Evolutionary conservation across 2,113 vertebrate genomes (phyloP).

Genomic region (Poeciliopsis retropinna): DNA sequence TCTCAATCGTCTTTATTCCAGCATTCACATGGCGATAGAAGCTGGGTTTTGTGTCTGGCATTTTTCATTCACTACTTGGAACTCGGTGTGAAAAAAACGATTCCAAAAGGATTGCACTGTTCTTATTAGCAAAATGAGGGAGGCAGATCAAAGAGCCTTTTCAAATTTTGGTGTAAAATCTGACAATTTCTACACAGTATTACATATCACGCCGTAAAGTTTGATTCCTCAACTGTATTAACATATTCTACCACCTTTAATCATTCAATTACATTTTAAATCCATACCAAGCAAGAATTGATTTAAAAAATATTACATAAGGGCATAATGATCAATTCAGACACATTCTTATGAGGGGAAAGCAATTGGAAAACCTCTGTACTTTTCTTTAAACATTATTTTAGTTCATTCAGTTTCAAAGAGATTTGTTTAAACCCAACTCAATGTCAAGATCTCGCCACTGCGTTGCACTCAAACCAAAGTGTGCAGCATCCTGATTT

Average conservation of each 20-base stretch:
- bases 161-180: background rate
- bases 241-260: background rate
- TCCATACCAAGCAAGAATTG: background rate
- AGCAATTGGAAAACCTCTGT: background rate
- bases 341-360: background rate
- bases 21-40: constrained; percentile 32
- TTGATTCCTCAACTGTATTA: background rate
- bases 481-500: background rate
- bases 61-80: constrained; percentile 53
- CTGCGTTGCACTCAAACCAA: background rate
- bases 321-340: background rate
- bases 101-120: constrained; percentile 37
- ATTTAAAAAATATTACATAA: background rate
- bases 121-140: constrained; percentile 30
- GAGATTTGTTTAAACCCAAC: background rate
- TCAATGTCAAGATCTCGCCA: background rate
- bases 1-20: constrained; percentile 34
- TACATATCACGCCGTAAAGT: background rate
- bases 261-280: background rate
- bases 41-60: constrained; percentile 36
- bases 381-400: background rate
- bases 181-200: constrained; percentile 5
- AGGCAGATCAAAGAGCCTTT: constrained; percentile 20
- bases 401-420: background rate
- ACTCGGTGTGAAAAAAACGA: constrained; percentile 1